Evolutionary conservation across 2,797 vertebrate genomes (phyloP).

Genomic region (Lepus townsendii): DNA sequence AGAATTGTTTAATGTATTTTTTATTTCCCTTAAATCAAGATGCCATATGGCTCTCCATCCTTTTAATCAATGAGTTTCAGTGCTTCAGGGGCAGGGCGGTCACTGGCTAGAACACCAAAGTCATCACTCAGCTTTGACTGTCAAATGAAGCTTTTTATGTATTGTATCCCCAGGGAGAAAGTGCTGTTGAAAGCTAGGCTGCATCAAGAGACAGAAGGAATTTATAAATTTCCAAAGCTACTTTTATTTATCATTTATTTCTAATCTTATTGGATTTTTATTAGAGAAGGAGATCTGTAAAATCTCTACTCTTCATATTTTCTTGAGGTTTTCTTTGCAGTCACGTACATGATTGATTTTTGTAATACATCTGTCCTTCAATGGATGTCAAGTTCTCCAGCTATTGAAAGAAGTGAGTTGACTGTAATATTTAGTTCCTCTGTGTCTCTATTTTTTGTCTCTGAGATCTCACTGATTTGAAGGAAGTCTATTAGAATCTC

Average conservation of each 20-base stretch:
- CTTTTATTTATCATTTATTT: slow-evolving; percentile 77
- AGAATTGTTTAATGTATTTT: slow-evolving; percentile 82
- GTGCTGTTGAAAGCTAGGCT: slow-evolving; percentile 73
- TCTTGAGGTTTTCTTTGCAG: slow-evolving; percentile 60
- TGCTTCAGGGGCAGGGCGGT: slow-evolving; percentile 69
- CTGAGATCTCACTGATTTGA: slow-evolving; percentile 63
- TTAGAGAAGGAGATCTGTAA: slow-evolving; percentile 56
- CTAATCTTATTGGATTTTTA: slow-evolving; percentile 67
- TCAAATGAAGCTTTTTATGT: slow-evolving; percentile 80
- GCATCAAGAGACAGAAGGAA: slow-evolving; percentile 68
- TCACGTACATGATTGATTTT: slow-evolving; percentile 16
- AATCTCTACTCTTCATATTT: slow-evolving; percentile 46
- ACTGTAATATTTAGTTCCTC: slow-evolving; percentile 32
- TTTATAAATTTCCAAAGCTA: slow-evolving; percentile 72
- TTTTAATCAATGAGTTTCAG: slow-evolving; percentile 80
- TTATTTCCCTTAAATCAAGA: slow-evolving; percentile 76
- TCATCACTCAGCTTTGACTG: slow-evolving; percentile 66
- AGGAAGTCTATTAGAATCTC: slow-evolving; percentile 49
- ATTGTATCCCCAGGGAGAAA: slow-evolving; percentile 66
- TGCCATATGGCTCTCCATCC: slow-evolving; percentile 75
- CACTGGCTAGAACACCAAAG: slow-evolving; percentile 76
- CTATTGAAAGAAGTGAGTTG: slow-evolving; percentile 60
- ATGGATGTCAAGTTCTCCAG: slow-evolving; percentile 65
- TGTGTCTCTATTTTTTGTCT: slow-evolving; percentile 58
- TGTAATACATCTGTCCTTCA: slow-evolving; percentile 48